These are phyloP conservation scores for Tachina fera DNA, from an alignment of 2,888 invertebrate species.

Conservation along the genomic window DNA sequence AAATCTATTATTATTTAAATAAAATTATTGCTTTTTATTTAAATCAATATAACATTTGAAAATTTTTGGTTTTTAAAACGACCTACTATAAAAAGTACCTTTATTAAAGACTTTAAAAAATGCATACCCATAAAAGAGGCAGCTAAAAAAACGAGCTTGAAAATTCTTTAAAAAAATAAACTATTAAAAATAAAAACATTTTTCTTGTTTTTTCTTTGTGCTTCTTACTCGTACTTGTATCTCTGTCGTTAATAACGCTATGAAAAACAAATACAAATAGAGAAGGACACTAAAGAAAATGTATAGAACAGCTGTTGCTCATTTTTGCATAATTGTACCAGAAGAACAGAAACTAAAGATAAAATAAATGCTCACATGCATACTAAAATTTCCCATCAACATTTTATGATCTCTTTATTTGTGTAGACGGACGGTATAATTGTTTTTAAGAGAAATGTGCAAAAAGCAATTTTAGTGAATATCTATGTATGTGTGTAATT, in stretches of 20 bases:
- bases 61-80: too few species aligned
- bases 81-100: too few species aligned
- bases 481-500: conserved; percentile 13
- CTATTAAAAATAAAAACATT: background rate
- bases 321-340: conserved; percentile 12
- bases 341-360: background rate
- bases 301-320: conserved; percentile 62
- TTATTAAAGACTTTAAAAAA: too few species aligned
- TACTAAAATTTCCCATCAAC: conserved; percentile 3
- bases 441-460: background rate
- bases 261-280: conserved; percentile 15
- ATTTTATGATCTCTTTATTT: conserved; percentile 5
- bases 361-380: background rate
- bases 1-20: too few species aligned
- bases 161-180: background rate
- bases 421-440: background rate
- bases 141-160: background rate
- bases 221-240: background rate
- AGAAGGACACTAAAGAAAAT: conserved; percentile 28
- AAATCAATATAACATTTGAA: too few species aligned
- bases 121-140: too few species aligned
- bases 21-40: too few species aligned
- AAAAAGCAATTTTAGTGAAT: background rate
- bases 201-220: background rate
- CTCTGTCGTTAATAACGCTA: conserved; percentile 31